Percentiles rank a stretch among this genome's conserved stretches.
phyloP scores from a whole-genome alignment of 2,888 invertebrate genomes.

The Brachyopa scutellaris region DNA sequence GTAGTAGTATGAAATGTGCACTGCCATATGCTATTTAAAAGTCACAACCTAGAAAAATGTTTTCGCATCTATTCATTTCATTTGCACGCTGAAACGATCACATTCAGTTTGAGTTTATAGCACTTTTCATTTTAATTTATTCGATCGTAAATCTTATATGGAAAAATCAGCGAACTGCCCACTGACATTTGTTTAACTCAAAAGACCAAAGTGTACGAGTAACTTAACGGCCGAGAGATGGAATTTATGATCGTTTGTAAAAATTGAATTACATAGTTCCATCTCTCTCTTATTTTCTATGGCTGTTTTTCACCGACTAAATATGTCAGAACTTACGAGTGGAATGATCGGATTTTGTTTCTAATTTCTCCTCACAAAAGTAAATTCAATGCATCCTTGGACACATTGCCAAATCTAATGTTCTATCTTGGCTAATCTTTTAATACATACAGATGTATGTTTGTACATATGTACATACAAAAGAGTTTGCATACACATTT shows the following conservation, averaged over 20 bases:
- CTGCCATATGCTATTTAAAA: too few species aligned
- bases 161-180: conserved; percentile 13
- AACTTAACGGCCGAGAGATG: conserved; percentile 29
- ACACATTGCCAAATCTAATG: conserved; percentile 60
- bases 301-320: neutral
- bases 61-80: neutral
- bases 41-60: neutral
- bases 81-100: conserved; percentile 7
- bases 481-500: neutral
- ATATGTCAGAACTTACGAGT: too few species aligned
- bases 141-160: conserved; percentile 48
- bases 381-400: conserved; percentile 53
- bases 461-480: too few species aligned
- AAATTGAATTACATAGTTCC: conserved; percentile 39
- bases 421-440: conserved; percentile 5
- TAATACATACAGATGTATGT: too few species aligned
- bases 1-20: too few species aligned
- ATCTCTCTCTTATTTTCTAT: too few species aligned
- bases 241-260: conserved; percentile 38
- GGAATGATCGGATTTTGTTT: conserved; percentile 22
- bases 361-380: conserved; percentile 3
- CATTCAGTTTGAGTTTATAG: conserved; percentile 18
- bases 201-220: conserved; percentile 42
- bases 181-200: conserved; percentile 57
- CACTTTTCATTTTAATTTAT: conserved; percentile 44